Evolutionary conservation across 92 coral and sea anemone species (phyloP), one percentile per base, ranked within the genome.

Genomic region (Epizoanthus ramosus): DNA sequence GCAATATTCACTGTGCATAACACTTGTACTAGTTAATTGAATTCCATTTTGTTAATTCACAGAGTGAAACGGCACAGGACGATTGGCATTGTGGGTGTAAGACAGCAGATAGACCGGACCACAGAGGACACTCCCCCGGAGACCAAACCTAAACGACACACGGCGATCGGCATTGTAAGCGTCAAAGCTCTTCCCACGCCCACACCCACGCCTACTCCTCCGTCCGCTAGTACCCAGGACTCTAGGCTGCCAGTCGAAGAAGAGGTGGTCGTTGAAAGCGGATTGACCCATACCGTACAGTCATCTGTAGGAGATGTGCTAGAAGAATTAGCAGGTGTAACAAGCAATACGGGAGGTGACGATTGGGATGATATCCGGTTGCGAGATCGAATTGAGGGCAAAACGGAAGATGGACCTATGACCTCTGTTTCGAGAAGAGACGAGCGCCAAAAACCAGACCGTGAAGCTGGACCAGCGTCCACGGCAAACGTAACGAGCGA

Each of bases 61-160:
- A 81, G 93, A 71, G 86, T 86, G 17, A 96, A 96, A 73, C 87
- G 98, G 23, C 99, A 96, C 80, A 92, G 98, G 17, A 93, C 99
- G 1, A 96, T 96, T 33, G 99, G 99, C 24, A 92, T 96, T 24
- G 99, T 96, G 45, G 98, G 99, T 22, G 89, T 88, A 58, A 86
- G 95, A 66, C 92, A 92, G 57, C 95, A 94, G 84, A 90, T 92
- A 84, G 94, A 94, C 85, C 88, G 98, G 56, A 89, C 90, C 24
- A 68, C 89, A 28, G 91, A 84, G 71, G 86, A 65, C 25, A 86
- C 88, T 54, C 79, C 89, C 39, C 54, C 0, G 31, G 91, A 89
- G 66, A 61, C 88, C 45, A 96, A 93, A 68, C 95, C 91, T 75
- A 96, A 96, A 75, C 90, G 99, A 25, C 99, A 96, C 76, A 96